Base-by-base conservation (phyloP, 2,113 vertebrate genomes). In the Acrocephalus arundinaceus region DNA sequence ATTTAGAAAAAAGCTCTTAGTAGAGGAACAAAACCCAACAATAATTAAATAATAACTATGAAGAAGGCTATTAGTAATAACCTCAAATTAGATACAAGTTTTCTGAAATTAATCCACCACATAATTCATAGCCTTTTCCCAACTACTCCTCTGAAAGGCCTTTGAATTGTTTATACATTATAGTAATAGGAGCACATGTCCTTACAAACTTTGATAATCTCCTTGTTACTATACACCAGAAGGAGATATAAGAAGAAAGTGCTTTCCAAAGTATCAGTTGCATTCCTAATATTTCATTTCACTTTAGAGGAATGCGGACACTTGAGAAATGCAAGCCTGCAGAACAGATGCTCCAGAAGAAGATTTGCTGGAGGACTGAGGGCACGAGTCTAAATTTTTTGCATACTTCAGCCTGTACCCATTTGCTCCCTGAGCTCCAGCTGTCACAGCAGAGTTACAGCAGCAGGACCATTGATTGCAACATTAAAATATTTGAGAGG, bases 201-300 rank as follows among this genome's bases (percentile, higher is more conserved):
- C 68, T 82, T 52, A 88, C 37, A 86, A 89, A 92, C 49, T 71
- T 65, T 68, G 49, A 68, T 95, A 90, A 94, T 86, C 90, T 81
- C 57, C 59, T 88, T 82, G 73, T 78, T 84, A 87, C 94, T 89
- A 66, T 78, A 71, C 13, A 65, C 85, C 73, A 94, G 90, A 71
- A 90, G 37, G 61, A 95, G 72, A 52, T 90, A 75, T 9, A 94
- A 94, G 82, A 93, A 91, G 74, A 95, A 87, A 90, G 94, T 89
- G 73, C 58, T 87, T 91, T 70, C 75, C 52, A 80, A 77, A 91
- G 87, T 74, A 94, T 85, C 94, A 54, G n/a, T 89, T 94, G 58
- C 86, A 75, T 90, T 75, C 65, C 76, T 90, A 82, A 71, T 93
- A 94, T 78, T 94, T 85, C 54, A 85, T 90, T 95, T 92, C 94